These are phyloP conservation scores for Neogobius melanostomus DNA, from an alignment of 2,113 vertebrate species.

Conservation along the genomic window DNA sequence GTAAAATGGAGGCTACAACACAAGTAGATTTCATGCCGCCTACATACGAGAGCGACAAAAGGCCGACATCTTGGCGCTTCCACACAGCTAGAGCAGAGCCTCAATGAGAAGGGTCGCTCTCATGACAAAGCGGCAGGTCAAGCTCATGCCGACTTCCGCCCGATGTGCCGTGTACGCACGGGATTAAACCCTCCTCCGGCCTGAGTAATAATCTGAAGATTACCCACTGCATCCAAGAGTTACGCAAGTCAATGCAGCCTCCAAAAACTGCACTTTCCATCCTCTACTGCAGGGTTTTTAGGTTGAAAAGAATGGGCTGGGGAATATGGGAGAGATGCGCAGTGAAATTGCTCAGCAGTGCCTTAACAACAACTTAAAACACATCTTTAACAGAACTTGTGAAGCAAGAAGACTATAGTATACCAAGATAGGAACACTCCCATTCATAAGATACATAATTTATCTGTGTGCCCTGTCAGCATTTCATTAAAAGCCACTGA, in stretches of 20 bases:
- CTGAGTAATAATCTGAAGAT: constrained; percentile 70
- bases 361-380: background rate
- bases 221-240: constrained; percentile 64
- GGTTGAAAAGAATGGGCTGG: background rate
- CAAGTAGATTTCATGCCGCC: background rate
- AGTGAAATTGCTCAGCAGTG: background rate
- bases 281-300: constrained; percentile 2
- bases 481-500: too few relatives aligned
- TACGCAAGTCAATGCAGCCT: constrained; percentile 50
- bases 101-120: constrained; percentile 6
- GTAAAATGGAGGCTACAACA: background rate
- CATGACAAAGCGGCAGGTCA: constrained; percentile 36
- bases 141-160: constrained; percentile 35
- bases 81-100: background rate
- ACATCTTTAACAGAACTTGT: too few relatives aligned
- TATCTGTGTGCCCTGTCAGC: background rate
- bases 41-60: background rate
- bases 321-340: background rate
- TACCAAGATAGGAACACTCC: background rate
- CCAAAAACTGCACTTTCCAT: constrained; percentile 38
- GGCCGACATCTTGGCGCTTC: constrained; percentile 1
- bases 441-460: too few relatives aligned
- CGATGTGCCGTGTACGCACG: constrained; percentile 37
- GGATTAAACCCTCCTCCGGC: constrained; percentile 67
- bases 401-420: background rate